These are phyloP conservation scores for Thymelicus acteon DNA, from an alignment of 2,888 invertebrate genomes.

Conservation along the genomic window DNA sequence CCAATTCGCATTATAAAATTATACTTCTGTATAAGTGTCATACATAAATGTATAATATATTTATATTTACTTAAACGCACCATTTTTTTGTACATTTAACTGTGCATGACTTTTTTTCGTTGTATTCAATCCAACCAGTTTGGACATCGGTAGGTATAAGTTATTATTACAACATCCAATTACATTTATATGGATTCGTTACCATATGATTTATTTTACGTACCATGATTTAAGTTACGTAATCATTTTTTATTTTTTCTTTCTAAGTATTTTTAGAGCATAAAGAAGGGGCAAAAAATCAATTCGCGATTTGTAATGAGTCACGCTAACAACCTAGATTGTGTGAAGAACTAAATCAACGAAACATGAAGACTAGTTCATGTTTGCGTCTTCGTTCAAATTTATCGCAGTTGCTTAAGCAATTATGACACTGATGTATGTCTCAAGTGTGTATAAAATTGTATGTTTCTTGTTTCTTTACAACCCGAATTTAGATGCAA, in stretches of 20 bases:
- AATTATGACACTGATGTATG: no score
- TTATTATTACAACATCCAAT: background rate
- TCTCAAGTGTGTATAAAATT: no score
- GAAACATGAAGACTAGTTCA: slow-evolving; percentile 14
- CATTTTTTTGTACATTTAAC: no score
- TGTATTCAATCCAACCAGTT: no score
- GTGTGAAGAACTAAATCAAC: slow-evolving; percentile 26
- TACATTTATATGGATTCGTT: background rate
- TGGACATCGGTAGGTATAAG: background rate
- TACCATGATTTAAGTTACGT: background rate
- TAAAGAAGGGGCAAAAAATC: slow-evolving; percentile 32
- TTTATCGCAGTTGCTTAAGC: background rate
- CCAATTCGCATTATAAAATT: no score
- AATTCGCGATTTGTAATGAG: slow-evolving; percentile 37
- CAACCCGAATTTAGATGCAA: no score
- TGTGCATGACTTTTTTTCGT: no score
- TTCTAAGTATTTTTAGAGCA: slow-evolving; percentile 12
- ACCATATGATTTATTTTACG: slow-evolving; percentile 2
- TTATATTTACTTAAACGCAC: no score
- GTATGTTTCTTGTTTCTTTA: no score
- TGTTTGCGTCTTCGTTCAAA: background rate
- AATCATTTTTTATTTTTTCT: slow-evolving; percentile 8
- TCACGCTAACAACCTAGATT: slow-evolving; percentile 29
- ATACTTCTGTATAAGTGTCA: no score
- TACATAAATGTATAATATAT: no score